Evolutionary conservation across 2,888 invertebrate species (phyloP), one percentile per base, ranked within the genome.

Genomic region (Drosophila helvetica): DNA sequence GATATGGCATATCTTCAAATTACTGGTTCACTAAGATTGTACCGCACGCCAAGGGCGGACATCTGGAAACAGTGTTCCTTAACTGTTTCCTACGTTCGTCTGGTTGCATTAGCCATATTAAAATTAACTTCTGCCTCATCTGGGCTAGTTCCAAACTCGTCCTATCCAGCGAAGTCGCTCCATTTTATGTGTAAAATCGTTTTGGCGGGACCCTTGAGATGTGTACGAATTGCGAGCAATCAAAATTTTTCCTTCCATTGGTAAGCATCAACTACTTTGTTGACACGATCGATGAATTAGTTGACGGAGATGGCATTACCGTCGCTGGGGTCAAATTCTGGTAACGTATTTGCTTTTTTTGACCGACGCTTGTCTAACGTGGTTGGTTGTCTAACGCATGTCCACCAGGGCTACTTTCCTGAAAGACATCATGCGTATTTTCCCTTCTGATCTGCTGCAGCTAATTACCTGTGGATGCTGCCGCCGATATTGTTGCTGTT

Each of bases 61-160:
- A 47, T 47, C 22, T 3, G 33, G 12, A 18, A 15, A 52, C 19
- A 52, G 7, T 52, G 12, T 18, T 51, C 19, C 33, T 52, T 38
- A 8, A 33, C 8, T 10, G 52, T 52, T 15, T 52, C 12, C 17
- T 38, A 19, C 3, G 15, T 1, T 52, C 52, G 33, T 52, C 52
- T 52, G 15, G 19, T 6, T 19, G 19, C 38, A 33, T 17, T 38
- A 15, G 51, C 18, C 51, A 52, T 52, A 33, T 52, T 33, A 4
- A 52, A 52, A 6, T 61, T 52, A 12, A 61, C 27, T 18, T 60
- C 60, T 12, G 48, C 50, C 48, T 65, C 60, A 15, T 55, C 55
- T 19, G 33, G 46, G 8, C 5, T 51, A 10, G 22, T n/a, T 12
- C 33, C 48, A 30, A 65, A 59, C 47, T 42, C 65, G 10, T 60